Evolutionary conservation across 1,140 invertebrate genomes (phyloP).

Genomic region (Trigoniulus corallinus): DNA sequence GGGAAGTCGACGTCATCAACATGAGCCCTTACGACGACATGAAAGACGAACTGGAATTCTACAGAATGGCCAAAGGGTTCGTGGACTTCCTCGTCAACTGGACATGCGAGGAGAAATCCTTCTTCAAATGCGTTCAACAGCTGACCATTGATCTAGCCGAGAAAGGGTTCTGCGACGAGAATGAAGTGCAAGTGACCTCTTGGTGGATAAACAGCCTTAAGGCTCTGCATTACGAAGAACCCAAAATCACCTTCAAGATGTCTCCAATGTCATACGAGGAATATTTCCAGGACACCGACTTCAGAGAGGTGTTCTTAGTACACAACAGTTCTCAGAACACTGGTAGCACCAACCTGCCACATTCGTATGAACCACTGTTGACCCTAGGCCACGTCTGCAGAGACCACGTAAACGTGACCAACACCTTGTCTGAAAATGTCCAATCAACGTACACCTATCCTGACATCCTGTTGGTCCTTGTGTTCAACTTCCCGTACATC

Average conservation of each 20-base stretch:
- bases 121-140: constrained; percentile 14
- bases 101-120: constrained; percentile 12
- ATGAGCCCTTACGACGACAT: constrained; percentile 15
- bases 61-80: constrained; percentile 13
- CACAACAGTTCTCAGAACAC: too few relatives aligned
- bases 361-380: too few relatives aligned
- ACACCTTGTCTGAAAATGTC: neutral
- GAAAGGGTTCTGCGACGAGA: constrained; percentile 11
- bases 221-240: constrained; percentile 11
- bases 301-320: too few relatives aligned
- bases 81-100: constrained; percentile 14
- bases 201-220: constrained; percentile 15
- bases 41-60: constrained; percentile 16
- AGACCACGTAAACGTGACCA: too few relatives aligned
- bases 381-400: too few relatives aligned
- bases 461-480: constrained; percentile 20
- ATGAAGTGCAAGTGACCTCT: constrained; percentile 11
- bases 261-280: too few relatives aligned
- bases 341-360: too few relatives aligned
- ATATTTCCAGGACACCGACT: too few relatives aligned
- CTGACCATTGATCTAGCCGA: constrained; percentile 11
- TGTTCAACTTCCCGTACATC: constrained; percentile 21
- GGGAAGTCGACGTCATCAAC: too few relatives aligned
- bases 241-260: too few relatives aligned
- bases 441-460: neutral